Percentiles rank a stretch among this genome's conserved stretches.
phyloP scores from a whole-genome alignment of 2,797 vertebrate species.

The Esox masquinongy region DNA sequence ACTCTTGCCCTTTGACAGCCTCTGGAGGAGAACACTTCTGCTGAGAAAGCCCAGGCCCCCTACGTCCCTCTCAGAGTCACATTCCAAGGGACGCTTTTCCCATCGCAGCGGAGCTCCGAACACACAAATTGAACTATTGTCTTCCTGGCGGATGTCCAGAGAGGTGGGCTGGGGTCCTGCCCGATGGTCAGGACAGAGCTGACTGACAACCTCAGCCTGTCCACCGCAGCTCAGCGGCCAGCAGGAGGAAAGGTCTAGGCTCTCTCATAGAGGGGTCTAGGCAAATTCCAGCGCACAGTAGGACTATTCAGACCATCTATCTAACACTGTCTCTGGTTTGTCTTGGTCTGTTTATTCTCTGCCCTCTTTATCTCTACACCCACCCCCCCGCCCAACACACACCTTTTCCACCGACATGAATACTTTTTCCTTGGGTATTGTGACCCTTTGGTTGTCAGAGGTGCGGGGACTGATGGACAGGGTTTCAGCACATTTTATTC shows the following conservation, averaged over 20 bases:
- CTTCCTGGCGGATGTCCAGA: slow-evolving; percentile 64
- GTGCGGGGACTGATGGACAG: slow-evolving; percentile 14
- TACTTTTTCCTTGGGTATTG: neutral
- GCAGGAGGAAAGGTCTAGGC: slow-evolving; percentile 42
- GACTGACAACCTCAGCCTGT: slow-evolving; percentile 73
- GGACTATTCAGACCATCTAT: neutral
- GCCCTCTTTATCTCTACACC: neutral
- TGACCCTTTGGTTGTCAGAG: neutral
- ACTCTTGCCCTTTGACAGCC: slow-evolving; percentile 62
- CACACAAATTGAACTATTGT: slow-evolving; percentile 69
- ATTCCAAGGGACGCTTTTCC: slow-evolving; percentile 78
- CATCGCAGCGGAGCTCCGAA: slow-evolving; percentile 66
- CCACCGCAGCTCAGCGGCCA: slow-evolving; percentile 62
- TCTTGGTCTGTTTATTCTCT: neutral
- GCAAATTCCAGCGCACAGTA: neutral
- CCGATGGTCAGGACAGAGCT: slow-evolving; percentile 58
- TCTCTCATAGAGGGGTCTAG: slow-evolving; percentile 17
- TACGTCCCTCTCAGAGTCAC: slow-evolving; percentile 65
- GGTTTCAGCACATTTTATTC: slow-evolving; percentile 38
- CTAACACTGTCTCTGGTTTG: neutral
- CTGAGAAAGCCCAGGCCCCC: slow-evolving; percentile 70
- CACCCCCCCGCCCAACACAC: slow-evolving; percentile 12
- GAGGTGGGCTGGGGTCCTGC: slow-evolving; percentile 72
- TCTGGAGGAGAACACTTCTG: slow-evolving; percentile 61
- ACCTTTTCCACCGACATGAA: neutral